Base-by-base conservation (phyloP, 1,140 invertebrate species). In the Ctenoplectra terminalis region DNA sequence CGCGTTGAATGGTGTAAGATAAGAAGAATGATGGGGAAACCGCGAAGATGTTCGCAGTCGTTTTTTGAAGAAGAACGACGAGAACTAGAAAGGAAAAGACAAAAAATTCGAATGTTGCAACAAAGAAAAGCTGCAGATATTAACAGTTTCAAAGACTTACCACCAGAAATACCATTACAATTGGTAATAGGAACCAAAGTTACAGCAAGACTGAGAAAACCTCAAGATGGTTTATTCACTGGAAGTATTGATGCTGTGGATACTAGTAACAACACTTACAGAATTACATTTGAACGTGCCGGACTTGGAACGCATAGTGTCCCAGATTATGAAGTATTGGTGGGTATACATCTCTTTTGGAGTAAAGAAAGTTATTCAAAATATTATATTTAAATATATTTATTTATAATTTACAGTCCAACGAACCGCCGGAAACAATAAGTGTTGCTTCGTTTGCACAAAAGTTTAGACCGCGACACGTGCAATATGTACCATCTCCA, bases 171-270 rank as follows among this genome's bases (percentile, higher is more conserved):
- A 89, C 99, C 99, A 9, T 95, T 99, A 92, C 98, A 99, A 83
- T 94, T 99, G 73, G 98, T 99, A 23, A 97, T 99, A 89, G 99
- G 99, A 31, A 99, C 98, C 52, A 99, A 99, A 95, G 99, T 99
- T 0, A 97, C 98, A 54, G 98, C 98, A 85, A 93, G 98, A 84
- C 92, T 99, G 85, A 95, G 98, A 64, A 96, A 96, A 91, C 98
- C 99, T 9, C 98, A 99, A 94, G 99, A 99, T 95, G 99, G 99
- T 23, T 95, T 99, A 40, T 99, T 99, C 90, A 98, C 97, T 73
- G 99, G 99, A 11, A 97, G 96, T 56, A 98, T 99, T 82, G 99
- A 99, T 94, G 99, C 98, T 52, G 97, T 99, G n/a, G 98, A 99
- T 91, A 99, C 98, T 2, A 97, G 98, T 7, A 98, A 99, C 91